Conservation (phyloP, 2,888 invertebrate genomes). For the Mythimna vitellina region DNA sequence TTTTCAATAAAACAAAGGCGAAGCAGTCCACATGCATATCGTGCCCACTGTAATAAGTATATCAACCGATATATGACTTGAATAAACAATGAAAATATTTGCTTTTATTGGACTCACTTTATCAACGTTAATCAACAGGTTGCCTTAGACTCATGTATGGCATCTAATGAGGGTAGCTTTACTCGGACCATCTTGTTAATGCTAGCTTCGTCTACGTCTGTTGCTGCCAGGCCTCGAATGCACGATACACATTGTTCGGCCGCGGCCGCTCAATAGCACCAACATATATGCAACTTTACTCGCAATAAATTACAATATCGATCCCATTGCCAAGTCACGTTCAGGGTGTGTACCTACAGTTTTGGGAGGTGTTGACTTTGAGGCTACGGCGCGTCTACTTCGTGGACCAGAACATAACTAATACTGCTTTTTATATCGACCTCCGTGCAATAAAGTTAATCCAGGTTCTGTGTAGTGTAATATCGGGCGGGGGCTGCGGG, state of each 20-base stretch:
- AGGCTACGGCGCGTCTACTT: slow-evolving; percentile 63
- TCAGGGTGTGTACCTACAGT: slow-evolving; percentile 70
- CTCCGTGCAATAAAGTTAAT: slow-evolving; percentile 85
- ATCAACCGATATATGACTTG: slow-evolving; percentile 56
- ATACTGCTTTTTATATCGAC: slow-evolving; percentile 79
- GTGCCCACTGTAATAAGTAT: slow-evolving; percentile 44
- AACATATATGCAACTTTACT: slow-evolving; percentile 62
- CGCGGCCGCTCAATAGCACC: slow-evolving; percentile 56
- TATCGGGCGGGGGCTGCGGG: slow-evolving; percentile 75
- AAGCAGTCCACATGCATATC: slow-evolving; percentile 61
- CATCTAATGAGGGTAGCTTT: slow-evolving; percentile 41
- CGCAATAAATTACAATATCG: slow-evolving; percentile 74
- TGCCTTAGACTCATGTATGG: slow-evolving; percentile 49
- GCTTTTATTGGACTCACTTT: slow-evolving; percentile 62
- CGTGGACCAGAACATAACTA: slow-evolving; percentile 68
- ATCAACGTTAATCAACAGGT: slow-evolving; percentile 72
- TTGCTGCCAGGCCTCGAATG: slow-evolving; percentile 26
- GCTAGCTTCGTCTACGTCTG: slow-evolving; percentile 18
- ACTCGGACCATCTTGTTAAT: slow-evolving; percentile 20
- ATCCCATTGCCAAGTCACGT: slow-evolving; percentile 85
- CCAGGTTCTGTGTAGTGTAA: slow-evolving; percentile 85
- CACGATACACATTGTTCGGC: slow-evolving; percentile 41
- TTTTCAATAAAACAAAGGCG: slow-evolving; percentile 73
- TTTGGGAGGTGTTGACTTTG: slow-evolving; percentile 69
- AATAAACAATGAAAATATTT: slow-evolving; percentile 65